These are phyloP conservation scores for Hermaeophaga mercurialis DNA, from an alignment of 2,888 invertebrate genomes.

Conservation along the genomic window DNA sequence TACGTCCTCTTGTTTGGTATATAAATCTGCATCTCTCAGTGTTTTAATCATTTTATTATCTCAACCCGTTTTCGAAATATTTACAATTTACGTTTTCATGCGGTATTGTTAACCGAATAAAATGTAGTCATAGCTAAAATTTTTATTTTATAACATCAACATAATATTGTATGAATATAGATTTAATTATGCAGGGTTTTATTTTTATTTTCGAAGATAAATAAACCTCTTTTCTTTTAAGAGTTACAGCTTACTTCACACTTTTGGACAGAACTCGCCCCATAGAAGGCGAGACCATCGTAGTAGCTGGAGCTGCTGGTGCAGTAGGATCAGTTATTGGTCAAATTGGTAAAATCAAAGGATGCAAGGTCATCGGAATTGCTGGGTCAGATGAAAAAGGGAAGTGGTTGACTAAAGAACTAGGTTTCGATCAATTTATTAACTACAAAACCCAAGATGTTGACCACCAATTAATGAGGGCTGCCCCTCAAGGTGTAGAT, in stretches of 20 bases:
- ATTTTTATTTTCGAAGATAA: too few species aligned
- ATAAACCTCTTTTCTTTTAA: too few species aligned
- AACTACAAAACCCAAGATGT: slow-evolving; percentile 72
- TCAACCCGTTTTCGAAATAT: too few species aligned
- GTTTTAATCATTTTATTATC: too few species aligned
- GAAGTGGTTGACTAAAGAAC: slow-evolving; percentile 66
- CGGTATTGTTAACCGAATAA: too few species aligned
- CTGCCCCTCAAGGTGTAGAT: slow-evolving; percentile 72
- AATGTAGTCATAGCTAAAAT: too few species aligned
- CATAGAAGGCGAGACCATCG: slow-evolving; percentile 72
- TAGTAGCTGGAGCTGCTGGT: slow-evolving; percentile 76
- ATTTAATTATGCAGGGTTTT: too few species aligned
- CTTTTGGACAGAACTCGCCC: slow-evolving; percentile 72
- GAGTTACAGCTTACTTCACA: slow-evolving; percentile 78
- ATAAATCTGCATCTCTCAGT: too few species aligned
- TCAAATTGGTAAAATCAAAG: slow-evolving; percentile 76
- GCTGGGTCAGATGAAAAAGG: slow-evolving; percentile 76
- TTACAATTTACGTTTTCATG: too few species aligned
- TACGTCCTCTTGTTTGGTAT: too few species aligned
- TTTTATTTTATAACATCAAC: too few species aligned
- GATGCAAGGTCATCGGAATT: slow-evolving; percentile 72
- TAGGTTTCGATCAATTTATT: slow-evolving; percentile 70
- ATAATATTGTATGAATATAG: too few species aligned
- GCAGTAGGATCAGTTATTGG: slow-evolving; percentile 80
- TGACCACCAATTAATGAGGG: slow-evolving; percentile 61